Conservation (phyloP, 2,113 vertebrate species). For the Coryphaenoides rupestris region DNA sequence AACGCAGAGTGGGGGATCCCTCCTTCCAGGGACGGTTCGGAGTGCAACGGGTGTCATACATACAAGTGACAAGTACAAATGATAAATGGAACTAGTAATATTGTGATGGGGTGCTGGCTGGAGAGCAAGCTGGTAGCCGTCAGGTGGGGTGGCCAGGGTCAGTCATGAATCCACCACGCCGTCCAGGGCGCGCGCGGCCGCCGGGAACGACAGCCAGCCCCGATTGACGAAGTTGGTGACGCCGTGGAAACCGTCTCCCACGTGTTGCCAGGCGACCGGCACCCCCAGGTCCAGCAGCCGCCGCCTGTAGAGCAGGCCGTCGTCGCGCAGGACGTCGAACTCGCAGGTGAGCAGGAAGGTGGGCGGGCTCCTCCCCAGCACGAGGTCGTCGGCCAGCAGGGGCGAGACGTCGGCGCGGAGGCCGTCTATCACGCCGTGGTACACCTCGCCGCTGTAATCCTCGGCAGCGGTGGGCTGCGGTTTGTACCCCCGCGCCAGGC, state of each 20-base stretch:
- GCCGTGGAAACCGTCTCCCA: conserved; percentile 77
- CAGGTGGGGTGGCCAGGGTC: conserved; percentile 37
- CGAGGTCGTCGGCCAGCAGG: conserved; percentile 61
- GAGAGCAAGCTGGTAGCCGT: too few species aligned
- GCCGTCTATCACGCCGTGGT: conserved; percentile 41
- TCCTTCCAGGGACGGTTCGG: too few species aligned
- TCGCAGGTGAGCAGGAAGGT: conserved; percentile 83
- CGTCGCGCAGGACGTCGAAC: conserved; percentile 77
- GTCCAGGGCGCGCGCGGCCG: conserved; percentile 67
- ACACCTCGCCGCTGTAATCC: conserved; percentile 63
- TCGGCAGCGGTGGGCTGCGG: conserved; percentile 24
- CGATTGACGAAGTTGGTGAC: conserved; percentile 66
- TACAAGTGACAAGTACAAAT: too few species aligned
- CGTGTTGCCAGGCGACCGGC: conserved; percentile 76
- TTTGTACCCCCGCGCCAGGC: conserved; percentile 57
- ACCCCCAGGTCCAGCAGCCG: conserved; percentile 74
- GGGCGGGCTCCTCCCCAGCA: conserved; percentile 64
- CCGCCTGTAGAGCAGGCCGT: conserved; percentile 81
- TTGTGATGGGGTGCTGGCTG: too few species aligned
- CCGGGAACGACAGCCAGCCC: conserved; percentile 65
- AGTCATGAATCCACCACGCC: conserved; percentile 71
- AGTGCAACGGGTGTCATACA: too few species aligned
- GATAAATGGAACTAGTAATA: too few species aligned
- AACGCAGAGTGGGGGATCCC: too few species aligned
- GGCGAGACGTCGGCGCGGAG: conserved; percentile 68